phyloP scores from a whole-genome alignment of 2,888 invertebrate genomes.

The Mantis religiosa region DNA sequence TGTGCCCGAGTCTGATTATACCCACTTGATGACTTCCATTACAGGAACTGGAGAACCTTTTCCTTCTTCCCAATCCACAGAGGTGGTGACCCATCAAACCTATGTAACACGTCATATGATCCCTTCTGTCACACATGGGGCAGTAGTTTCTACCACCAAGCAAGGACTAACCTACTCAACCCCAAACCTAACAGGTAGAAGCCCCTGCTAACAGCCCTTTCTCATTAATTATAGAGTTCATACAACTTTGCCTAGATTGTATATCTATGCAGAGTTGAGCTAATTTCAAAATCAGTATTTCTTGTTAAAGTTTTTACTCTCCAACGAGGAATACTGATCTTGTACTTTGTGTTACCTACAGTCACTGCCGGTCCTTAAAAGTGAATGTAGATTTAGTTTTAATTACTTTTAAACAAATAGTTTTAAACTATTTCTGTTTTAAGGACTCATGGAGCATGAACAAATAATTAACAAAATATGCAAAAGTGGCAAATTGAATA shows the following conservation, averaged over 20 bases:
- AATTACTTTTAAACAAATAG: background rate
- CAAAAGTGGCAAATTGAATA: too few relatives aligned
- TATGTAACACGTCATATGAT: slow-evolving; percentile 26
- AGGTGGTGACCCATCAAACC: slow-evolving; percentile 25
- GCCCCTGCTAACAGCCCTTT: slow-evolving; percentile 21
- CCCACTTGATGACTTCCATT: slow-evolving; percentile 27
- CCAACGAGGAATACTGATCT: background rate
- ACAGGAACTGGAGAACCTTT: slow-evolving; percentile 12
- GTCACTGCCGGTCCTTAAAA: background rate
- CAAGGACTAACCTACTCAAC: slow-evolving; percentile 30
- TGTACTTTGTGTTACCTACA: background rate
- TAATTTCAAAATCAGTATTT: background rate
- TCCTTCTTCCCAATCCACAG: slow-evolving; percentile 8
- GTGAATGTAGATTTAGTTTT: background rate
- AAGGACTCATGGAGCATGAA: background rate
- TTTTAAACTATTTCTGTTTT: background rate
- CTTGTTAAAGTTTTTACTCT: background rate
- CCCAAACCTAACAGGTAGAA: slow-evolving; percentile 34
- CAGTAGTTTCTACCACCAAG: slow-evolving; percentile 31
- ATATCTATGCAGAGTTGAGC: background rate
- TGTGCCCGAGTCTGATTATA: slow-evolving; percentile 23
- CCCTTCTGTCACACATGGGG: slow-evolving; percentile 23
- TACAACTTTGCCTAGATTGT: background rate
- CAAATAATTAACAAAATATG: too few relatives aligned
- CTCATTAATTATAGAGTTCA: background rate